Evolutionary conservation across 2,888 invertebrate genomes (phyloP).

Genomic region (Odontocerum albicorne): DNA sequence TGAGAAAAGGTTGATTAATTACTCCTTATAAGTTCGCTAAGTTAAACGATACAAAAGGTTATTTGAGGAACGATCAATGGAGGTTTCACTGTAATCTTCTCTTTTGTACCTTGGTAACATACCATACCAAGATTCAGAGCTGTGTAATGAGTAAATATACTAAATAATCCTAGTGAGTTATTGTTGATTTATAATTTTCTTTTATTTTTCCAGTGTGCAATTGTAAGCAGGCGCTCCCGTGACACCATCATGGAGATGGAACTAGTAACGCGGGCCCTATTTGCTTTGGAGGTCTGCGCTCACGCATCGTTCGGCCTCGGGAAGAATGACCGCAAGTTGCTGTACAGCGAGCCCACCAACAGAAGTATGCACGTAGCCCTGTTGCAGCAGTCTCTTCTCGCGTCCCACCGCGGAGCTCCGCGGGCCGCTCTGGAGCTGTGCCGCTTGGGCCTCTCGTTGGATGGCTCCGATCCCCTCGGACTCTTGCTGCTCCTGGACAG

Average conservation of each 20-base stretch:
- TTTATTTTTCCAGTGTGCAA: slow-evolving; percentile 2
- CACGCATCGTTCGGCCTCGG: slow-evolving; percentile 5
- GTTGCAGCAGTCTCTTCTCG: background rate
- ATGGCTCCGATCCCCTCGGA: background rate
- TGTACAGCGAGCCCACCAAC: background rate
- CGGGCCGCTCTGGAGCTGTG: slow-evolving; percentile 1
- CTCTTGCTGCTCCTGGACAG: background rate
- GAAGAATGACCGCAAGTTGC: background rate
- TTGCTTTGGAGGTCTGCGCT: background rate
- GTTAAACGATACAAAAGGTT: too few species aligned
- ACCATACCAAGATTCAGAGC: too few species aligned
- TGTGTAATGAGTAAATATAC: too few species aligned
- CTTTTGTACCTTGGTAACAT: too few species aligned
- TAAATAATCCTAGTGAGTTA: too few species aligned
- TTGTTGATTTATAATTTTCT: too few species aligned
- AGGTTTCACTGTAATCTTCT: too few species aligned
- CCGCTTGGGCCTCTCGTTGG: background rate
- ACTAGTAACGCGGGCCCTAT: background rate
- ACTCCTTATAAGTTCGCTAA: too few species aligned
- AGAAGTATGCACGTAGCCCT: background rate
- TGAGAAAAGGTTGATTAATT: too few species aligned
- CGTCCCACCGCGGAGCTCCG: background rate
- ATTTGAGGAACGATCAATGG: too few species aligned
- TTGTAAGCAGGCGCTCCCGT: background rate
- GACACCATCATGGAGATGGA: slow-evolving; percentile 5